Conservation (phyloP, 1,140 invertebrate species). For the Pomacea maculata region DNA sequence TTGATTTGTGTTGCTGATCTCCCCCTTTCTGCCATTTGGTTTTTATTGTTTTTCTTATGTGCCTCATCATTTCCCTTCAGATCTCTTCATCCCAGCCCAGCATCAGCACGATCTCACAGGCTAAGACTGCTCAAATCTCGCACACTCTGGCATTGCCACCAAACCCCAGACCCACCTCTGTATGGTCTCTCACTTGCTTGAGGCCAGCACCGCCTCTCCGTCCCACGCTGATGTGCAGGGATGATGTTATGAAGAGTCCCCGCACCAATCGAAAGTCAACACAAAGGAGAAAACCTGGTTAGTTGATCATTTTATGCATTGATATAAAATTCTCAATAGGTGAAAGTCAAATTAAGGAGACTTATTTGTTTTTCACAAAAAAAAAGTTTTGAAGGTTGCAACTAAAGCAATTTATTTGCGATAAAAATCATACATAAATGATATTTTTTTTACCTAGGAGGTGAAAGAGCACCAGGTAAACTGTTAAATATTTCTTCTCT, state of each 20-base stretch:
- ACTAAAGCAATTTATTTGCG: no score
- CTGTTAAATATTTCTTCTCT: no score
- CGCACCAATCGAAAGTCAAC: conserved; percentile 49
- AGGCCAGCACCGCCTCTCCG: conserved; percentile 81
- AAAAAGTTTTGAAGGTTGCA: no score
- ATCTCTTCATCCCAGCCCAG: conserved; percentile 59
- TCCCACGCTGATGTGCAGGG: conserved; percentile 72
- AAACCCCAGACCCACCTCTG: conserved; percentile 37
- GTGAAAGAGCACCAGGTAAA: no score
- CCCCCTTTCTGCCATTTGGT: no score
- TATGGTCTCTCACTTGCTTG: conserved; percentile 81
- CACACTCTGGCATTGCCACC: conserved; percentile 38
- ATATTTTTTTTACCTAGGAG: no score
- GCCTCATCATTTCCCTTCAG: conserved; percentile 21
- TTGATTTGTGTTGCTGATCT: no score
- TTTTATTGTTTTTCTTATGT: no score
- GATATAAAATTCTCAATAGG: no score
- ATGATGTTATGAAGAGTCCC: conserved; percentile 63
- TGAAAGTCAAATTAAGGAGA: no score
- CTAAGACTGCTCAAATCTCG: conserved; percentile 58
- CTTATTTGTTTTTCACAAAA: no score
- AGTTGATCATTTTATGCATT: background rate
- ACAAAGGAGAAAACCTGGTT: conserved; percentile 59
- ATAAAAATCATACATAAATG: no score
- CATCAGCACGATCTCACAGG: conserved; percentile 54